Evolutionary conservation across 2,797 vertebrate genomes (phyloP).

Genomic region (Coranthus polyacanthus): DNA sequence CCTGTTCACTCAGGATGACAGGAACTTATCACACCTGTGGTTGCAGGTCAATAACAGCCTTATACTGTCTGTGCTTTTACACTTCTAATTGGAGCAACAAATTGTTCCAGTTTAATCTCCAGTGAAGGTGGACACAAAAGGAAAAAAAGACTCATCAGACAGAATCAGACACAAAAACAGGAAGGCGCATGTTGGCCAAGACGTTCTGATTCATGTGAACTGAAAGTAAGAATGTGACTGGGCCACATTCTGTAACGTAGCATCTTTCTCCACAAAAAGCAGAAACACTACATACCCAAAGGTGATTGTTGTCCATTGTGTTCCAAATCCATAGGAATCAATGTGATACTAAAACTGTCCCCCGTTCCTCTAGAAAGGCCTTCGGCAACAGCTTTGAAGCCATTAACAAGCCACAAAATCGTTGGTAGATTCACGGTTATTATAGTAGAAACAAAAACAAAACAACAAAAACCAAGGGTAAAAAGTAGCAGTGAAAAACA

Average conservation of each 20-base stretch:
- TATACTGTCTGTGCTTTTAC: not conserved
- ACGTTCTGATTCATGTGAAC: constrained; percentile 28
- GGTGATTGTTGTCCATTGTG: too few relatives aligned
- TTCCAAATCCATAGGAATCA: rapidly evolving
- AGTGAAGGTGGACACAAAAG: not conserved
- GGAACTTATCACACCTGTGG: constrained; percentile 38
- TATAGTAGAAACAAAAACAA: too few relatives aligned
- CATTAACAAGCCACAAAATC: not conserved
- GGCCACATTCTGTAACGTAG: constrained; percentile 64
- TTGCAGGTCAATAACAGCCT: constrained; percentile 5
- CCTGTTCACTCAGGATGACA: constrained; percentile 62
- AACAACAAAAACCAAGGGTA: too few relatives aligned
- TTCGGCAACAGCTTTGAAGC: too few relatives aligned
- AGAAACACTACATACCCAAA: not conserved
- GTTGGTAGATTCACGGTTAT: too few relatives aligned
- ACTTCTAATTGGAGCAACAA: constrained; percentile 10
- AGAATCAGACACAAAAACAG: constrained; percentile 32
- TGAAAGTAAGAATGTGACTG: constrained; percentile 64
- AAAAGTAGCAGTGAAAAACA: too few relatives aligned
- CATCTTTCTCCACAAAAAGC: constrained; percentile 32
- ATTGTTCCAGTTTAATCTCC: not conserved
- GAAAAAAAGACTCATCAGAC: constrained; percentile 20
- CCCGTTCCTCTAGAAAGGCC: not conserved
- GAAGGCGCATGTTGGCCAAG: constrained; percentile 32
- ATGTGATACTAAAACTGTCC: not conserved